phyloP scores from a whole-genome alignment of 2,888 invertebrate species.

The Drosophila glabriapex region DNA sequence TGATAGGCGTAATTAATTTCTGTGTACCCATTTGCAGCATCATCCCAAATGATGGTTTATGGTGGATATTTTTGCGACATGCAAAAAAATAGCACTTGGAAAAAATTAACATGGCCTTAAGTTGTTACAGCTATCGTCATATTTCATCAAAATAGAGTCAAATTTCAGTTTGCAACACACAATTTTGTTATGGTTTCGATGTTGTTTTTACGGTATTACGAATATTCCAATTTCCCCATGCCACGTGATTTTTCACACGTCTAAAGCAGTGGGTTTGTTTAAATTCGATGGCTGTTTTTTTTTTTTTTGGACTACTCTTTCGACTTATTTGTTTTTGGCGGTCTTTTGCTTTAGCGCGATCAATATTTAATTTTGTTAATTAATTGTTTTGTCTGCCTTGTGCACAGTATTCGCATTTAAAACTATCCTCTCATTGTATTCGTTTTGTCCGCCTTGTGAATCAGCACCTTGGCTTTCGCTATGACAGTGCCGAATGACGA shows the following conservation, averaged over 20 bases:
- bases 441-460: constrained; percentile 27
- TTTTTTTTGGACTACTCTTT: background rate
- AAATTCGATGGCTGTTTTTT: background rate
- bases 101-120: constrained; percentile 57
- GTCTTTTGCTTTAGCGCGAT: constrained; percentile 25
- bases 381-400: constrained; percentile 44
- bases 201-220: constrained; percentile 11
- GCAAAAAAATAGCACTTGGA: constrained; percentile 21
- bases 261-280: background rate
- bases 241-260: constrained; percentile 28
- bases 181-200: constrained; percentile 25
- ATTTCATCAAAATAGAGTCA: constrained; percentile 21
- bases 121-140: background rate
- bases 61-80: constrained; percentile 1
- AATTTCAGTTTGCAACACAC: constrained; percentile 31
- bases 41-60: background rate
- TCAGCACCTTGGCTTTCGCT: constrained; percentile 35
- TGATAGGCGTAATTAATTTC: constrained; percentile 34
- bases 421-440: background rate
- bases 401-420: constrained; percentile 32
- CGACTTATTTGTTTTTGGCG: constrained; percentile 4
- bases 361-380: constrained; percentile 56
- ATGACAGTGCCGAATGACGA: constrained; percentile 43
- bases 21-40: background rate
- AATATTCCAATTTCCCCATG: constrained; percentile 29